phyloP scores from a whole-genome alignment of 1,140 invertebrate genomes.

The Heliconius nattereri region DNA sequence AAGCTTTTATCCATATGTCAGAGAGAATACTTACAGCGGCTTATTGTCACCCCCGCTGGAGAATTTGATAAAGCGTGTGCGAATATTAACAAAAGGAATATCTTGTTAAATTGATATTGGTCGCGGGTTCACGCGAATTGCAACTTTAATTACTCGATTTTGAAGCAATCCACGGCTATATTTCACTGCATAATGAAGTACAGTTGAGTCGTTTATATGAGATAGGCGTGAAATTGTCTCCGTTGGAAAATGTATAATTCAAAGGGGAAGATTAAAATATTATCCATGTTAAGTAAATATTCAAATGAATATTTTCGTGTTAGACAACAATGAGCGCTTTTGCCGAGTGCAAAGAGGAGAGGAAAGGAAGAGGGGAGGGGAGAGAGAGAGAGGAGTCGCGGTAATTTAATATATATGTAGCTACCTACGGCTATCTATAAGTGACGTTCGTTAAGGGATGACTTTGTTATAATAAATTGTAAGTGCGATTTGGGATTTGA shows the following conservation, averaged over 20 bases:
- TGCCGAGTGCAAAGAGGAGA: constrained; percentile 40
- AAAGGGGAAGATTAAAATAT: constrained; percentile 83
- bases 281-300: constrained; percentile 83
- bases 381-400: constrained; percentile 49
- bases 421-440: constrained; percentile 69
- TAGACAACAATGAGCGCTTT: constrained; percentile 73
- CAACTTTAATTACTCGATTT: constrained; percentile 45
- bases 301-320: constrained; percentile 82
- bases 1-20: constrained; percentile 81
- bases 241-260: constrained; percentile 80
- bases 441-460: constrained; percentile 73
- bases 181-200: constrained; percentile 45
- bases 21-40: constrained; percentile 79
- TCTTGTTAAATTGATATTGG: constrained; percentile 81
- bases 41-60: constrained; percentile 81
- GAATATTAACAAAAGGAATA: constrained; percentile 82
- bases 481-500: constrained; percentile 74
- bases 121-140: constrained; percentile 51
- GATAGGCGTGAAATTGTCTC: constrained; percentile 79
- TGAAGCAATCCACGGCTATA: constrained; percentile 40
- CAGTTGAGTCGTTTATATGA: constrained; percentile 62
- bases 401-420: constrained; percentile 76
- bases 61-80: constrained; percentile 82
- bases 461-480: constrained; percentile 78
- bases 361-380: not conserved